Base-by-base conservation (phyloP, 2,113 vertebrate genomes). In the Ictalurus furcatus region DNA sequence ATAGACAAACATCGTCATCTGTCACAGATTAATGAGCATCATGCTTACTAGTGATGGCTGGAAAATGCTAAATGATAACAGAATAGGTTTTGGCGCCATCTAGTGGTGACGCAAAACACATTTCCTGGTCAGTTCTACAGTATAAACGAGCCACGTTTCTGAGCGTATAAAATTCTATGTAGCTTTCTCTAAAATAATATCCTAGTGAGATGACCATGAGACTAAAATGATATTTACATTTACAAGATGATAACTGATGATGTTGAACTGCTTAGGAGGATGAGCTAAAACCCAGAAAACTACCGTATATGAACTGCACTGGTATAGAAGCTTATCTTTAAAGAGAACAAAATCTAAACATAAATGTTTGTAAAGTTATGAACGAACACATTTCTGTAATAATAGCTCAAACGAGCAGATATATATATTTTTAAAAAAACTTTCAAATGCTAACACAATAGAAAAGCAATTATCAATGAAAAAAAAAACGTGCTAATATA, bases 61-160 rank as follows among this genome's bases (percentile, higher is more conserved):
- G 12, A 59, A 63, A 63, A 40, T 23, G 40, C 37, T 52, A 56
- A 79, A 21, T 1, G 76, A 48, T 4, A 52, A 56, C 30, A 87
- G 37, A 58, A 74, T 30, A 54, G 21, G 21, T 14, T 63, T 85
- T 87, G 73, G 44, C 86, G 90, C 90, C 92, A 88, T 82, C 92
- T 92, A 82, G 91, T 91, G 92, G 90, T 59, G 11, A 48, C 19
- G 12, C 25, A 67, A 48, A 76, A 63, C 52, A 12, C 37, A 17
- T 25, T 71, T 19, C 40, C 28, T 34, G 12, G 8, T 3, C 25
- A 37, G 34, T 40, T 40, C 63, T 8, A 52, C 48, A 11, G 1
- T 52, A 25, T 65, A 65, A 54, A 59, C 3, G 1, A n/a, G 28
- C 7, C 16, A 37, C 30, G 34, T 52, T 30, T 78, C 21, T 74